Conservation (phyloP, 2,797 vertebrate genomes). For the Gallinago stenura region DNA sequence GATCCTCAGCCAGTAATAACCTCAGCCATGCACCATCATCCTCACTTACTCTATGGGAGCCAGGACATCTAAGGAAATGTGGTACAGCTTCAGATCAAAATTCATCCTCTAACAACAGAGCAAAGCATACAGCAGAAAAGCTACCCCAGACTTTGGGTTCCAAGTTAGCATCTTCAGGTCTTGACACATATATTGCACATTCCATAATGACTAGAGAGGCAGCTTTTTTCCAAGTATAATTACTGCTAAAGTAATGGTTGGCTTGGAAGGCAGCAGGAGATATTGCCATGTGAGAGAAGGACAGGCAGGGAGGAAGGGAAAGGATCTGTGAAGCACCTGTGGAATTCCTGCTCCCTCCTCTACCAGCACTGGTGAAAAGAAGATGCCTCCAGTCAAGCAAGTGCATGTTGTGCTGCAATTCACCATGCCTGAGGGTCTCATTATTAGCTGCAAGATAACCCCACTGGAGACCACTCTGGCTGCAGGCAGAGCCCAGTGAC, state of each 20-base stretch:
- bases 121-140: neutral
- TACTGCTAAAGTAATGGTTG: too few relatives aligned
- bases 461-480: neutral
- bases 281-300: neutral
- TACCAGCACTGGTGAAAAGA: neutral
- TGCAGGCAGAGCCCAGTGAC: neutral
- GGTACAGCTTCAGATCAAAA: neutral
- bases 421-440: neutral
- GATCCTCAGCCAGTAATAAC: neutral
- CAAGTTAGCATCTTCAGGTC: neutral
- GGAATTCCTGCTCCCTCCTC: neutral
- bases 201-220: rapidly evolving
- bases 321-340: neutral
- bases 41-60: neutral
- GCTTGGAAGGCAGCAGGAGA: neutral
- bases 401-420: neutral
- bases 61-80: neutral
- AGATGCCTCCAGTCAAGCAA: neutral
- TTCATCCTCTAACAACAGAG: neutral
- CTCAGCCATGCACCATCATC: neutral
- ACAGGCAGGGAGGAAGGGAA: neutral
- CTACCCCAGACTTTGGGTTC: neutral
- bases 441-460: neutral
- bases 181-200: neutral
- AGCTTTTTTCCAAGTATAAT: neutral